Conservation (phyloP, 23 tunicate species). For the Trididemnum miniatum region DNA sequence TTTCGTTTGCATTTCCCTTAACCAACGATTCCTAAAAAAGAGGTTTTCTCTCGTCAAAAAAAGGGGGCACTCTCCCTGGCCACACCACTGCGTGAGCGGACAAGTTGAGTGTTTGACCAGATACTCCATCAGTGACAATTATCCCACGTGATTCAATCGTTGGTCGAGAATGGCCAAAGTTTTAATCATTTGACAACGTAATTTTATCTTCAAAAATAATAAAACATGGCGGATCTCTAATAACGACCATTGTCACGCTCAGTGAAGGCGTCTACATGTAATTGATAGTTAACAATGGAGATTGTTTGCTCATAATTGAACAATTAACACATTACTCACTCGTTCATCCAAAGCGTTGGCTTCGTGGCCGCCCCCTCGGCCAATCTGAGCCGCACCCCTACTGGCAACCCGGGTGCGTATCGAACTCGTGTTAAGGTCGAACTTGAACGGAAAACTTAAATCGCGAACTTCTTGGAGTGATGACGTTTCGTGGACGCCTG, state of each 20-base stretch:
- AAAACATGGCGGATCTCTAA: no score
- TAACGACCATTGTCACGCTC: not conserved
- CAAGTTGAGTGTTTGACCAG: no score
- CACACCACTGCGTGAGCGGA: no score
- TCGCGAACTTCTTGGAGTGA: slow-evolving; percentile 6
- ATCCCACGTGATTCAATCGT: no score
- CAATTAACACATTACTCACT: not conserved
- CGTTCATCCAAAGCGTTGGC: not conserved
- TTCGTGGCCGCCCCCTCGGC: not conserved
- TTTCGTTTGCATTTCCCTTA: no score
- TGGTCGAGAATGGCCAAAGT: no score
- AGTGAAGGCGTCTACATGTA: not conserved
- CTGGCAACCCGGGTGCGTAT: not conserved
- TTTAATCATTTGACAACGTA: no score
- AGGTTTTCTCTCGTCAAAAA: no score
- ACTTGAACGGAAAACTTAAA: slow-evolving; percentile 13
- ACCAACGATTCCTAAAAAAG: no score
- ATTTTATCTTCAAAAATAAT: no score
- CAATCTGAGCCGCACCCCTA: not conserved
- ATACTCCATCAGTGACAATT: no score
- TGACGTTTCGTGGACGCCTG: slow-evolving; percentile 1
- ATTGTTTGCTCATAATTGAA: not conserved
- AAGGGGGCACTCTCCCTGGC: no score
- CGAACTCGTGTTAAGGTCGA: not conserved
- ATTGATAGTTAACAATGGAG: not conserved